Evolutionary conservation across 2,113 vertebrate genomes (phyloP), one percentile per base, ranked within the genome.

Genomic region (Nyctereutes procyonoides): DNA sequence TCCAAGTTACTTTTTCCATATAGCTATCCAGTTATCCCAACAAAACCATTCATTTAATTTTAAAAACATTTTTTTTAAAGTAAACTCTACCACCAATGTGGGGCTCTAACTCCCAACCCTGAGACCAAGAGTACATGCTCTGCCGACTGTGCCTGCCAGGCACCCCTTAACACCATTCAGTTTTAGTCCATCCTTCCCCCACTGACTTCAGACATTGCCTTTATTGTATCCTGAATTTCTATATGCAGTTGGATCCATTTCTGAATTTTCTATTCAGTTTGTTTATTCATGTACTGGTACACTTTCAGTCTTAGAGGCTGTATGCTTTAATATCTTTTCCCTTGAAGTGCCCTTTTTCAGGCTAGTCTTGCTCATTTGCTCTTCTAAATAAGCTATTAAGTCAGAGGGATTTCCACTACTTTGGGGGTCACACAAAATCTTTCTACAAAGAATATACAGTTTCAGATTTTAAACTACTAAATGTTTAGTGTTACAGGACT

Each of bases 401-500:
- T 24, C 55, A 56, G 24, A 38, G 67, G n/a, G 15, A 67, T 80
- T 53, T 56, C 62, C n/a, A 20, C 17, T 43, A 67, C 63, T 87
- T 67, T 73, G 19, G 51, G 12, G 38, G 58, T 85, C 53, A 73
- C 35, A 82, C 14, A 88, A 93, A 62, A 53, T 71, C 85, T 71
- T 92, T 67, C 53, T 58, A 60, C 5, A 28, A 84, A 51, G 14
- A 92, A n/a, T n/a, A 38, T 15, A 43, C 3, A 56, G 9, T 81
- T 32, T 20, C 26, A 65, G 62, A 82, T 80, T 89, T 92, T 51
- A 69, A 89, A 85, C n/a, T 82, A 91, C 11, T 81, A 48, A 74
- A 4, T 93, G 74, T 63, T 96, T 84, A 93, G 77, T 84, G 56
- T 91, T 79, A 88, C 3, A 84, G 56, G 38, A 74, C 26, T 88